phyloP scores from a whole-genome alignment of 2,888 invertebrate species.

The Spilarctia lutea region DNA sequence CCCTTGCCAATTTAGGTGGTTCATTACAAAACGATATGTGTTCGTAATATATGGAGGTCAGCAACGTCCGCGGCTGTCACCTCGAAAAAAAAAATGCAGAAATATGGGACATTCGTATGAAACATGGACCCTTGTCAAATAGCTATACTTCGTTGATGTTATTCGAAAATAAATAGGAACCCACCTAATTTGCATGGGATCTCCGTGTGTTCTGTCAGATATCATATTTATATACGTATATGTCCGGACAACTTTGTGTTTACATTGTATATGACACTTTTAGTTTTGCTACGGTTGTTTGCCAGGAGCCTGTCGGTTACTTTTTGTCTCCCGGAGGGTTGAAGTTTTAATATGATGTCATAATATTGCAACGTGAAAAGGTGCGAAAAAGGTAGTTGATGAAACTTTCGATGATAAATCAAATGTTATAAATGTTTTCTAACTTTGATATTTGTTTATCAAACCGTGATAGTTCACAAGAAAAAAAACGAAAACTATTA shows the following conservation, averaged over 20 bases:
- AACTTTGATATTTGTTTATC: background rate
- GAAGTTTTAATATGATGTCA: conserved; percentile 38
- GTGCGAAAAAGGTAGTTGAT: conserved; percentile 10
- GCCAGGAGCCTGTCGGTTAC: conserved; percentile 35
- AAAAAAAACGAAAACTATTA: too few relatives aligned
- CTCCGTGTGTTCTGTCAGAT: conserved; percentile 40
- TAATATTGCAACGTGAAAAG: conserved; percentile 24
- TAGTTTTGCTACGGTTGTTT: conserved; percentile 33
- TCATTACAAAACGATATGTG: conserved; percentile 59
- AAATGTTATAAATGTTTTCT: conserved; percentile 6
- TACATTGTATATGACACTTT: conserved; percentile 41
- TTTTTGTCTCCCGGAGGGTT: conserved; percentile 36
- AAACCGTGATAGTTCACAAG: too few relatives aligned
- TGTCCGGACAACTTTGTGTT: conserved; percentile 38
- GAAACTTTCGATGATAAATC: conserved; percentile 13
- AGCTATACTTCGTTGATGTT: conserved; percentile 49
- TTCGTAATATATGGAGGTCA: conserved; percentile 71
- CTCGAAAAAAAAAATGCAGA: conserved; percentile 63
- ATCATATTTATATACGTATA: conserved; percentile 22
- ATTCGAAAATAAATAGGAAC: conserved; percentile 66
- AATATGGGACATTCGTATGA: conserved; percentile 71
- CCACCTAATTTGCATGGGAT: conserved; percentile 64
- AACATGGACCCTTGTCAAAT: conserved; percentile 74
- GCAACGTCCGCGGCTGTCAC: conserved; percentile 56
- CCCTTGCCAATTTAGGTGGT: conserved; percentile 52